Percentiles rank a stretch among this genome's conserved stretches.
Evolutionary conservation across 2,888 invertebrate species (phyloP).

Genomic region (Loripinus fragilis): DNA sequence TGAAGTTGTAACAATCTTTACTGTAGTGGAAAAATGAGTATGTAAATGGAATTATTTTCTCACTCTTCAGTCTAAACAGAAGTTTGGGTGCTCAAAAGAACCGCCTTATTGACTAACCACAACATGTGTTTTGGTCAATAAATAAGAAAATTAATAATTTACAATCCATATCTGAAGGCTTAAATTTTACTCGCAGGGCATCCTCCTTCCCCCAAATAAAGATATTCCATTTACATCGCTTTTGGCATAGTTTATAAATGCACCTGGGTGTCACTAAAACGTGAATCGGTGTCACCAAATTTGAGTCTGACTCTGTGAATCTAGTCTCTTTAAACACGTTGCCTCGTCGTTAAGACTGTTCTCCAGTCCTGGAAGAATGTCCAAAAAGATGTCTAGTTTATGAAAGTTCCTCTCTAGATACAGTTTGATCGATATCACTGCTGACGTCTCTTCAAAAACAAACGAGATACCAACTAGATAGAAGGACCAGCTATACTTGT

Average conservation of each 20-base stretch:
- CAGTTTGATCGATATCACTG: slow-evolving; percentile 74
- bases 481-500: slow-evolving; percentile 77
- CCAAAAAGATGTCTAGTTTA: slow-evolving; percentile 56
- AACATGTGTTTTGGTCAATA: too few relatives aligned
- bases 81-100: too few relatives aligned
- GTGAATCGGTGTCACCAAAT: slow-evolving; percentile 51
- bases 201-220: too few relatives aligned
- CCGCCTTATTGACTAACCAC: too few relatives aligned
- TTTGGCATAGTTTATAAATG: too few relatives aligned
- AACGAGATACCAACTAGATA: slow-evolving; percentile 74
- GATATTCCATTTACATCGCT: too few relatives aligned
- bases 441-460: slow-evolving; percentile 71
- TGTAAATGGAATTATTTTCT: too few relatives aligned
- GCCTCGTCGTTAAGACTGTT: slow-evolving; percentile 44
- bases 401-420: slow-evolving; percentile 62
- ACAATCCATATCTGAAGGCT: too few relatives aligned
- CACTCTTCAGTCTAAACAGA: too few relatives aligned
- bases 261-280: too few relatives aligned
- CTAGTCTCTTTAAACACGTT: slow-evolving; percentile 19
- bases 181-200: too few relatives aligned
- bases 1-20: slow-evolving; percentile 59
- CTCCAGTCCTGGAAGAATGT: slow-evolving; percentile 62
- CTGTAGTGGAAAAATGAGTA: slow-evolving; percentile 60
- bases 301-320: slow-evolving; percentile 46
- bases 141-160: too few relatives aligned